phyloP scores from a whole-genome alignment of 1,140 invertebrate species.

The Onthophagus taurus region DNA sequence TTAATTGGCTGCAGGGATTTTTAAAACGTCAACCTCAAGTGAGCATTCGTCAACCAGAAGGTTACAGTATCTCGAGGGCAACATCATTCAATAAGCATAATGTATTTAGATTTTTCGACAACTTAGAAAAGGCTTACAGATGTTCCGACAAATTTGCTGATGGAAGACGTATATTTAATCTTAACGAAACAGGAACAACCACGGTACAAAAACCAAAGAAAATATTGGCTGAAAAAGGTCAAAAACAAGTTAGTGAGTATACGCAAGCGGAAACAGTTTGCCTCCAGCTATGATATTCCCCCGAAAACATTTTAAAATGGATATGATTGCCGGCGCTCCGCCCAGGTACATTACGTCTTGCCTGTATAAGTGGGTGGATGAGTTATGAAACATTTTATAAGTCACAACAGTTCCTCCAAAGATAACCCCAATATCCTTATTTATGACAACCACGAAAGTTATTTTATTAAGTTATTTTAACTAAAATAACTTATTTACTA shows the following conservation, averaged over 20 bases:
- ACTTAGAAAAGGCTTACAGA: slow-evolving; percentile 22
- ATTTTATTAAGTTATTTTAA: too few species aligned
- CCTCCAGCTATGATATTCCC: slow-evolving; percentile 40
- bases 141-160: slow-evolving; percentile 16
- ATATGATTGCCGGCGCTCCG: slow-evolving; percentile 35
- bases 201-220: slow-evolving; percentile 36
- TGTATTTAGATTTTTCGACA: slow-evolving; percentile 13
- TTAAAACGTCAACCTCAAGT: slow-evolving; percentile 33
- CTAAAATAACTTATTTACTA: too few species aligned
- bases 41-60: slow-evolving; percentile 36
- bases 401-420: too few species aligned
- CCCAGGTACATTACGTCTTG: slow-evolving; percentile 21
- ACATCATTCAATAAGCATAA: slow-evolving; percentile 36
- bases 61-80: slow-evolving; percentile 35
- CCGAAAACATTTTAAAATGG: slow-evolving; percentile 29
- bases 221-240: slow-evolving; percentile 29
- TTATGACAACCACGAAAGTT: too few species aligned
- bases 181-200: slow-evolving; percentile 18
- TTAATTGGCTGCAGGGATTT: slow-evolving; percentile 35
- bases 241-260: slow-evolving; percentile 29
- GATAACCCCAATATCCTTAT: too few species aligned
- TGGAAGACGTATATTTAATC: slow-evolving; percentile 7
- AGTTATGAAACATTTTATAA: slow-evolving; percentile 4
- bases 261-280: slow-evolving; percentile 32
- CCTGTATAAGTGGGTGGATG: background rate